phyloP scores from a whole-genome alignment of 2,113 vertebrate species.

The Bos taurus region DNA sequence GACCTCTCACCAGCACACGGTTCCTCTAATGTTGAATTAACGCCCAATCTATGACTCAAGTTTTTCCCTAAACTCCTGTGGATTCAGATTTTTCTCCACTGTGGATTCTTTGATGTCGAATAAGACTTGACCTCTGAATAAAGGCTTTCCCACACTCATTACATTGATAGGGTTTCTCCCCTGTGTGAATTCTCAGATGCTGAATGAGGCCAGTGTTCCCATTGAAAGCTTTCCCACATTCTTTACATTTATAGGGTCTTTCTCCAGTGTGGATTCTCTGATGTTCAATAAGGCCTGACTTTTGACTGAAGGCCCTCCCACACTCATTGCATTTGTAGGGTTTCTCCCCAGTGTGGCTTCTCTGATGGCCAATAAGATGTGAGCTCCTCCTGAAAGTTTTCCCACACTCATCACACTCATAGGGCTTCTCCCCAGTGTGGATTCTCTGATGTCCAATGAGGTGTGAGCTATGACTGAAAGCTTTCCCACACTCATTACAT shows the following conservation, averaged over 20 bases:
- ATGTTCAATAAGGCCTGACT: slow-evolving; percentile 79
- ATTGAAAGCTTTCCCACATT: slow-evolving; percentile 80
- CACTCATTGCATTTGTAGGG: slow-evolving; percentile 79
- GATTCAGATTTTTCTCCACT: slow-evolving; percentile 75
- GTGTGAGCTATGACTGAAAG: slow-evolving; percentile 80
- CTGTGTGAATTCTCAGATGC: slow-evolving; percentile 76
- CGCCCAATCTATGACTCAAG: slow-evolving; percentile 24
- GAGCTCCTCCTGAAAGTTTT: slow-evolving; percentile 81
- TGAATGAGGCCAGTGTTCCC: slow-evolving; percentile 80
- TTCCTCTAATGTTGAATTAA: slow-evolving; percentile 51
- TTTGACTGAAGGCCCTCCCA: slow-evolving; percentile 79
- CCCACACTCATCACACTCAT: slow-evolving; percentile 79
- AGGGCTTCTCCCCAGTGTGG: slow-evolving; percentile 80
- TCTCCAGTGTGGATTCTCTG: slow-evolving; percentile 80
- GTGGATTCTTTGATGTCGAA: slow-evolving; percentile 78
- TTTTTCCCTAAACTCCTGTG: slow-evolving; percentile 48
- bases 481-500: slow-evolving; percentile 79
- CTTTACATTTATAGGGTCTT: slow-evolving; percentile 79
- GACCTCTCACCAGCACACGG: not conserved
- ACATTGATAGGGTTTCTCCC: slow-evolving; percentile 79
- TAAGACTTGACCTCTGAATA: slow-evolving; percentile 78
- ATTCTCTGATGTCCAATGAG: slow-evolving; percentile 81
- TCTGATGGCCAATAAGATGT: slow-evolving; percentile 79
- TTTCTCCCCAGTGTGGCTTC: slow-evolving; percentile 78
- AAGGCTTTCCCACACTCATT: slow-evolving; percentile 79